phyloP scores from a whole-genome alignment of 1,140 invertebrate genomes.

The Procambarus clarkii region DNA sequence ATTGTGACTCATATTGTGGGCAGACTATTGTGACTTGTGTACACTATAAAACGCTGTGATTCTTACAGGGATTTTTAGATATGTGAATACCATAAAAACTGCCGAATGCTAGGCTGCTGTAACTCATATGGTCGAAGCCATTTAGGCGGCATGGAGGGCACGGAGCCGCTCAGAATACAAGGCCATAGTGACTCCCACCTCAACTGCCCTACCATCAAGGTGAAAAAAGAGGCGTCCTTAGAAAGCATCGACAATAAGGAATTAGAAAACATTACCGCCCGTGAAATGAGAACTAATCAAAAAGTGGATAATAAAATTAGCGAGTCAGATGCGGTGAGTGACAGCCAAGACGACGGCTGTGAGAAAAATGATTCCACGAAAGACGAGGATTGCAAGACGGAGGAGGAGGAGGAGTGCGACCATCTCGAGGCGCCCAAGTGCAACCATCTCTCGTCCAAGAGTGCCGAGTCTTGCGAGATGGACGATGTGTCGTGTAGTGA shows the following conservation, averaged over 20 bases:
- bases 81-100: neutral
- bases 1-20: no score
- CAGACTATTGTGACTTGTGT: no score
- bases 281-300: slow-evolving; percentile 15
- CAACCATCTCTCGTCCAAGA: neutral
- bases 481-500: slow-evolving; percentile 60
- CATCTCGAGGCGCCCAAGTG: slow-evolving; percentile 7
- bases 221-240: neutral
- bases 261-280: slow-evolving; percentile 9
- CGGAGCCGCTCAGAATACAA: slow-evolving; percentile 30
- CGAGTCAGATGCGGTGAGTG: neutral
- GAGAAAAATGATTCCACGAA: slow-evolving; percentile 51
- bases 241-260: slow-evolving; percentile 32
- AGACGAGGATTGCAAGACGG: slow-evolving; percentile 18
- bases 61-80: neutral
- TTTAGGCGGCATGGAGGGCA: slow-evolving; percentile 45
- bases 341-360: neutral
- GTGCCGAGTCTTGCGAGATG: neutral
- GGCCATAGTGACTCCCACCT: neutral
- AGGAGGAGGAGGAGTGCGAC: slow-evolving; percentile 20
- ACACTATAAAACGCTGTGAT: no score
- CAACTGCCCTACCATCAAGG: neutral
- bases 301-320: slow-evolving; percentile 16
- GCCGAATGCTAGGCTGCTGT: slow-evolving; percentile 41
- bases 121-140: slow-evolving; percentile 10